Evolutionary conservation across 1,140 invertebrate species (phyloP), one percentile per base, ranked within the genome.

Genomic region (Bursaphelenchus mucronatus): DNA sequence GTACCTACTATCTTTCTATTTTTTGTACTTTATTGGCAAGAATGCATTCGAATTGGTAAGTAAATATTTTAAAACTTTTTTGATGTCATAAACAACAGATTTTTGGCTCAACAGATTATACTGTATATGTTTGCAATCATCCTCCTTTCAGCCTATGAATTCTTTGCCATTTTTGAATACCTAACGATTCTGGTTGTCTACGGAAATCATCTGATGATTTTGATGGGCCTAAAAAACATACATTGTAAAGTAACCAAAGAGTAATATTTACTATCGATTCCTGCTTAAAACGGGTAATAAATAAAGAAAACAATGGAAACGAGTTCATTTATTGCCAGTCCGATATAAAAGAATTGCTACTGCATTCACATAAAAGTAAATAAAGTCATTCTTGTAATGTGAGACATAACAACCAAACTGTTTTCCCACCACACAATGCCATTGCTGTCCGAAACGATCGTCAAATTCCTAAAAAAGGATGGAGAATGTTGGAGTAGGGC

Each of bases 341-440:
- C 63, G 13, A 46, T 68, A 70, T 5, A 70, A 51, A 49, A 70
- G 44, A 13, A 70, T 51, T 17, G 68, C 68, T 15, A 71, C 58
- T n/a, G 59, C 44, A 59, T 70, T 71, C 15, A 70, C 63, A 40
- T 70, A 70, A 50, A 70, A 70, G 50, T 70, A 70, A 47, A 51
- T 41, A 45, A 70, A 70, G 15, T 70, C 62, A 39, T 15, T 43
- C 19, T n/a, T 21, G 40, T 56, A 66, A 46, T 70, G 68, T 4
- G 69, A 67, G n/a, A 70, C 68, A 58, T 67, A 70, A 15, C 67
- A 52, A 5, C 68, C 68, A 44, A 70, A 70, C 41, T 70, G 68
- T 40, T 70, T 71, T 17, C 68, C 68, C 19, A 70, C 69, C 30
- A 70, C 69, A 51, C 61, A 66, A 39, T 70, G 68, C 68, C 68